phyloP scores from a whole-genome alignment of 2,113 vertebrate species.

The Ptilonorhynchus violaceus region DNA sequence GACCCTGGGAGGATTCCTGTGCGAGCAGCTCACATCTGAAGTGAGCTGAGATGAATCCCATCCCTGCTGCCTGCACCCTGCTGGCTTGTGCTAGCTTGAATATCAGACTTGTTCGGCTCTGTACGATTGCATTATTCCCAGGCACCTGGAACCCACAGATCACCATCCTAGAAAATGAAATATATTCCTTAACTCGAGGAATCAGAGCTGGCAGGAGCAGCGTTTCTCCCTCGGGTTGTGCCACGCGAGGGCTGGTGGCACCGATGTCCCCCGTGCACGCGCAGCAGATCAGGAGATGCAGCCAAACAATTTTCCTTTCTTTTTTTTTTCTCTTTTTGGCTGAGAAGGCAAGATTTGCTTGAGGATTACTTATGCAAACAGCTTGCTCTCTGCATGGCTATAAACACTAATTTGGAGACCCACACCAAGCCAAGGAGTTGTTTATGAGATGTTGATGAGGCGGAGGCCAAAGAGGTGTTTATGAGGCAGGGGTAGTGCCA shows the following conservation, averaged over 20 bases:
- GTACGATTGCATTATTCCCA: not conserved
- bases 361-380: constrained; percentile 35
- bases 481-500: constrained; percentile 28
- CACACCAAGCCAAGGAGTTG: constrained; percentile 35
- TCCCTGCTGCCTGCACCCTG: not conserved
- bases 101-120: not conserved
- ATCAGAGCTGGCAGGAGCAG: not conserved
- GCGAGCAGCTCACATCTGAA: not conserved
- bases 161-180: not conserved
- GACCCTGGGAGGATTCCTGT: not conserved
- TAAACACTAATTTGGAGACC: constrained; percentile 58
- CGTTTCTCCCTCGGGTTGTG: not conserved
- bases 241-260: not conserved
- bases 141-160: not conserved
- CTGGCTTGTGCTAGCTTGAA: constrained; percentile 21
- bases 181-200: not conserved
- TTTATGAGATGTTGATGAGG: constrained; percentile 56
- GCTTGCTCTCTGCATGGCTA: not conserved
- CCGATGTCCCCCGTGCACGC: fast-evolving
- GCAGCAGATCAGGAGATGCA: not conserved
- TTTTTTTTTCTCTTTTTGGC: not conserved
- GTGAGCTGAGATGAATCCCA: not conserved
- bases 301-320: not conserved
- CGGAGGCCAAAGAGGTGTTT: constrained; percentile 25
- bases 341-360: constrained; percentile 29